Percentiles rank a stretch among this genome's conserved stretches.
These are phyloP conservation scores for Mirza zaza DNA, from an alignment of 2,113 vertebrate genomes.

Conservation along the genomic window DNA sequence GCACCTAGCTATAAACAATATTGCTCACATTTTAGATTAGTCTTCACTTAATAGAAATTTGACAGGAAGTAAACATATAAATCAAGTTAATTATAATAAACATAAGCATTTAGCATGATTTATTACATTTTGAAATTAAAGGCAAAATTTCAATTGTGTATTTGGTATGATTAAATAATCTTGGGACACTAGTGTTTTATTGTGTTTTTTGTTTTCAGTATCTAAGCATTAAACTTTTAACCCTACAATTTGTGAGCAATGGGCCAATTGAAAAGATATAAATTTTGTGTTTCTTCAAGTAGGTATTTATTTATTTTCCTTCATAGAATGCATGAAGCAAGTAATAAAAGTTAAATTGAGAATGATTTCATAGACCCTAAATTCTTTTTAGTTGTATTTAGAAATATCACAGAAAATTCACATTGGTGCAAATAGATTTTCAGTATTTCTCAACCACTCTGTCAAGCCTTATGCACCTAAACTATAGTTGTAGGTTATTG, in stretches of 20 bases:
- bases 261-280: not conserved
- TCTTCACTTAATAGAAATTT: not conserved
- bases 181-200: not conserved
- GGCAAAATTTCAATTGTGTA: not conserved
- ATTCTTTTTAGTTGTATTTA: not conserved
- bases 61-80: slow-evolving; percentile 32
- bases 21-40: slow-evolving; percentile 11
- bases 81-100: slow-evolving; percentile 3
- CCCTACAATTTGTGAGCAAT: not conserved
- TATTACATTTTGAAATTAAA: not conserved
- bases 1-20: not conserved
- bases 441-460: not conserved
- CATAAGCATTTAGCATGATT: slow-evolving; percentile 21
- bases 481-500: not conserved
- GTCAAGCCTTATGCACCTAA: not conserved
- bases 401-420: slow-evolving; percentile 26
- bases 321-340: not conserved
- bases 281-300: not conserved
- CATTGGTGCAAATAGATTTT: not conserved
- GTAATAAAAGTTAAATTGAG: not conserved
- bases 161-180: slow-evolving; percentile 11
- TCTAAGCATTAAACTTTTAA: not conserved
- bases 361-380: not conserved
- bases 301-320: not conserved
- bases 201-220: not conserved